Percentiles rank a stretch among this genome's conserved stretches.
Evolutionary conservation across 2,888 invertebrate genomes (phyloP).

Genomic region (Agrochola litura): DNA sequence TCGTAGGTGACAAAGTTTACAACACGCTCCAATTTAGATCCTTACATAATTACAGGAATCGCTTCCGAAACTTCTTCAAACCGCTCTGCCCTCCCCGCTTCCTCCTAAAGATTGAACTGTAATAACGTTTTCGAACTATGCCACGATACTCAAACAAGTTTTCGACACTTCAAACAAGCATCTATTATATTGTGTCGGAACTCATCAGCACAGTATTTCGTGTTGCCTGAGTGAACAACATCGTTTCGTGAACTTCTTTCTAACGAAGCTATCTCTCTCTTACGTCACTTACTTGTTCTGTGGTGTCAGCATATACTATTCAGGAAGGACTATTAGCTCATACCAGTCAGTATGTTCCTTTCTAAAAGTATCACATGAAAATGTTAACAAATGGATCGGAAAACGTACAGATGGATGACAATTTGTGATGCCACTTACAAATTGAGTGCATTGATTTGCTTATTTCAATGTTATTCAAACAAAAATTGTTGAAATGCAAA

Average conservation of each 20-base stretch:
- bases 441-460: neutral
- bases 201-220: constrained; percentile 27
- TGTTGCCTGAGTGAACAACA: constrained; percentile 14
- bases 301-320: neutral
- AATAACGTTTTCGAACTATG: constrained; percentile 51
- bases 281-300: neutral
- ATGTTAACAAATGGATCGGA: neutral
- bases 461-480: neutral
- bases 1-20: constrained; percentile 28
- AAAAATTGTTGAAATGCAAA: neutral
- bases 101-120: constrained; percentile 29
- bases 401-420: too few species aligned
- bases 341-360: neutral
- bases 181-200: constrained; percentile 31
- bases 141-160: constrained; percentile 39
- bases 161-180: constrained; percentile 33
- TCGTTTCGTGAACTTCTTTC: neutral
- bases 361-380: neutral
- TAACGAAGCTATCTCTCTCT: neutral
- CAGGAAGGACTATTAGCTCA: neutral
- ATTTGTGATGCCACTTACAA: too few species aligned
- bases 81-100: neutral
- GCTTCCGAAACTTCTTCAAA: constrained; percentile 29
- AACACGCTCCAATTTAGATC: constrained; percentile 25
- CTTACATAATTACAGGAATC: constrained; percentile 23